Base-by-base conservation (phyloP, 2,888 invertebrate genomes). In the Charanyca ferruginea region DNA sequence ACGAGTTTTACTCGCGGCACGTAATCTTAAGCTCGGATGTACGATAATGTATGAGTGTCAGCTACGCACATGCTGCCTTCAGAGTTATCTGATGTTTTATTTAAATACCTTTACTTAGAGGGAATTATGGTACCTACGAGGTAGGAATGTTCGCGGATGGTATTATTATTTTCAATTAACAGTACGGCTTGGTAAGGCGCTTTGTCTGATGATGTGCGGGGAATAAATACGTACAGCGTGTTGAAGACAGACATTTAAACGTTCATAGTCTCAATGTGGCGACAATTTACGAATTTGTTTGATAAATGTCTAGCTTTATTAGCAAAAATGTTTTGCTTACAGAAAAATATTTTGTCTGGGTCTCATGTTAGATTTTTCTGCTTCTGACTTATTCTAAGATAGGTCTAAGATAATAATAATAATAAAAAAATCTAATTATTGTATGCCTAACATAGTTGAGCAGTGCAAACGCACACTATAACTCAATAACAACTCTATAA, bases 71-170 rank as follows among this genome's bases (percentile, higher is more conserved):
- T 53, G 61, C 59, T 64, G 66, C 57, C 58, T 38, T 38, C 49
- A 28, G 65, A 69, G 57, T 52, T 68, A 71, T 47, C 72, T 70
- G 71, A 80, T 83, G 72, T 77, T 81, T 83, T 83, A 83, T 81
- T 81, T 83, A 83, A 83, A 83, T 75, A 80, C 75, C 81, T 81
- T 77, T 74, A 80, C 83, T 81, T 80, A 80, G 53, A 53, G 51
- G 52, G 64, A 70, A 75, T 81, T 63, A 74, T 57, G 66, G 58
- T 47, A 42, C 53, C 41, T 54, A 59, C 70, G 69, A 70, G 69
- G 23, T 48, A 62, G 47, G 72, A 72, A 78, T 79, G 67, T 61
- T 45, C 41, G 18, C 44, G 52, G 42, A 55, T 64, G 55, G 32
- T 79, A 58, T 81, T 75, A 81, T 81, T 76, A 81, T 76, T 81